A percentile compares a stretch with the other conserved stretches of the same genome.
Conservation (phyloP, 2,797 vertebrate genomes). For the Synanceia verrucosa region DNA sequence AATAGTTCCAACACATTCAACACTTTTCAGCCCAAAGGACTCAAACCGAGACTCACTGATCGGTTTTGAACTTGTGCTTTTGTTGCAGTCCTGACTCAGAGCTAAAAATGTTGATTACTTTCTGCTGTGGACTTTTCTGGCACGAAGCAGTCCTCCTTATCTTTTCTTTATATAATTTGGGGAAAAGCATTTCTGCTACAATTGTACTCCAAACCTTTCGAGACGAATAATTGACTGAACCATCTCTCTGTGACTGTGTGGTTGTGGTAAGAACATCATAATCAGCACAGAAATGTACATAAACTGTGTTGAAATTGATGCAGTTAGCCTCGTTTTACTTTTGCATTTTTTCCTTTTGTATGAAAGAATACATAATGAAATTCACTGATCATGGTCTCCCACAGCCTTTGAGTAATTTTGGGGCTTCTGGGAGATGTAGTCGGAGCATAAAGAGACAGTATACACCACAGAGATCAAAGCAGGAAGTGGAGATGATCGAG, state of each 20-base stretch:
- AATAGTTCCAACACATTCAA: neutral
- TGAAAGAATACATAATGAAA: too few species aligned
- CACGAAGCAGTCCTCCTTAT: neutral
- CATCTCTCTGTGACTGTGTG: constrained; percentile 21
- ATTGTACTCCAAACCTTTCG: neutral
- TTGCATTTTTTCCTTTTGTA: neutral
- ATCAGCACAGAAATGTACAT: neutral
- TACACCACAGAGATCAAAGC: too few species aligned
- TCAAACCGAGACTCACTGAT: constrained; percentile 10
- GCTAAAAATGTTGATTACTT: constrained; percentile 24
- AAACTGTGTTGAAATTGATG: neutral
- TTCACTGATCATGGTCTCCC: too few species aligned
- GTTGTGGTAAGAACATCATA: neutral
- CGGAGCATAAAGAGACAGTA: too few species aligned
- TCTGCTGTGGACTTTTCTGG: constrained; percentile 1
- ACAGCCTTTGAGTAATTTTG: too few species aligned
- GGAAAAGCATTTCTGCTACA: neutral
- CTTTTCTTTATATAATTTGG: constrained; percentile 30
- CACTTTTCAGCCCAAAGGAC: neutral
- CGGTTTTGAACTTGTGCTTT: neutral
- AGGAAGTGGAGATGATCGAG: too few species aligned
- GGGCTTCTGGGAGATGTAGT: too few species aligned
- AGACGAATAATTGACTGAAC: constrained; percentile 18
- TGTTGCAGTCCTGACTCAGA: constrained; percentile 19
- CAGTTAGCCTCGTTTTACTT: neutral